phyloP scores from a whole-genome alignment of 2,113 vertebrate genomes.

The Herpailurus yagouaroundi region DNA sequence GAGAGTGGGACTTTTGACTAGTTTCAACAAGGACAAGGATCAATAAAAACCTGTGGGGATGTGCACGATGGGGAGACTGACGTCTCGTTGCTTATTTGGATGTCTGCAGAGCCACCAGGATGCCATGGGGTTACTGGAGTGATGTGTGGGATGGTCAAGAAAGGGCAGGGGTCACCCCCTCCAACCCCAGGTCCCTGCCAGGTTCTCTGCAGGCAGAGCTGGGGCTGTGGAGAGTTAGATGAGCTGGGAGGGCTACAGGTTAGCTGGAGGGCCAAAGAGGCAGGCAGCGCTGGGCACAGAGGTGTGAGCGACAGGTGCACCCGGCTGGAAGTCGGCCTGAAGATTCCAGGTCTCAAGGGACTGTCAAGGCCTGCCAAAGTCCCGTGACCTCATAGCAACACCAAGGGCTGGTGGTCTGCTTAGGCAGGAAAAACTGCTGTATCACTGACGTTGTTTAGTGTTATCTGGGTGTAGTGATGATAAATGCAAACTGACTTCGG shows the following conservation, averaged over 20 bases:
- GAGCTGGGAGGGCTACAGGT: not conserved
- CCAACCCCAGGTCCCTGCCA: not conserved
- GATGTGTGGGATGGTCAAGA: not conserved
- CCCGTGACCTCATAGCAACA: not conserved
- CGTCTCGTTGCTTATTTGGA: not conserved
- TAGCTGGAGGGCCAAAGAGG: not conserved
- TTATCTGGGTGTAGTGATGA: not conserved
- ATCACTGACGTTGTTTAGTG: not conserved
- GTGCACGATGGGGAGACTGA: not conserved
- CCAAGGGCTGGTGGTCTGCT: not conserved
- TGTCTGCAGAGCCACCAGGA: not conserved
- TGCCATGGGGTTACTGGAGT: not conserved
- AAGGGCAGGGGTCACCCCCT: not conserved
- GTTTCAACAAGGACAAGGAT: not conserved
- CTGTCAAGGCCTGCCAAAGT: not conserved
- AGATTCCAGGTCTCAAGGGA: not conserved
- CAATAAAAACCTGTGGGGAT: not conserved
- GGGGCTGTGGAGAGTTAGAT: not conserved
- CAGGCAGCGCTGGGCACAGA: not conserved
- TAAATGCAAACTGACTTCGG: not conserved
- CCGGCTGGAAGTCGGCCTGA: not conserved
- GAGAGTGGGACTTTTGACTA: not conserved
- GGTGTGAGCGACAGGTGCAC: not conserved
- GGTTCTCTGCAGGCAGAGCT: not conserved
- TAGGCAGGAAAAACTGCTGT: not conserved